Base-by-base conservation (phyloP, 2,797 vertebrate genomes). In the Anguilla obscura region DNA sequence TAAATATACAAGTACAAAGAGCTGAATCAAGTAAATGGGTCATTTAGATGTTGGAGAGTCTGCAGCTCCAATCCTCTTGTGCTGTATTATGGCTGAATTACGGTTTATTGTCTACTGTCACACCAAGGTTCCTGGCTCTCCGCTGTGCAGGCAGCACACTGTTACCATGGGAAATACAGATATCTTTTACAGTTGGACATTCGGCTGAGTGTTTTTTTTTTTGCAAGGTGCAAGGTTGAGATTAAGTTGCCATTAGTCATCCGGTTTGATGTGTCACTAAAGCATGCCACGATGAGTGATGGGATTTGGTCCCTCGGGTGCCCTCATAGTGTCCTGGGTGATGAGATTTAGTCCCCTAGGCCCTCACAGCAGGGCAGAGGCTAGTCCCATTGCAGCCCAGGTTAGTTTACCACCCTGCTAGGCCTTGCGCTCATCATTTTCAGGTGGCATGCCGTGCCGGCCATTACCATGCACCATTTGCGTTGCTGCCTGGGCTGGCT, bases 211-310 rank as follows among this genome's bases (percentile, higher is more conserved):
- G 9, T 45, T 45, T 45, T 45, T 45, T 45, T 45, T 45, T 69
- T 27, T 4, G 63, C 9, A n/a, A 69, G 63, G 24, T 69, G 63
- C 24, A 69, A 69, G 24, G 63, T 69, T 69, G n/a, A 69, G 63
- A 69, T 69, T 27, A 58, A 58, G 24, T 69, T 69, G n/a, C 60
- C 63, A 27, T 69, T 69, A 69, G 63, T 69, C 63, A 69, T 69
- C 63, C 63, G n/a, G 24, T 69, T n/a, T 69, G n/a, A 69, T 24
- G 27, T 69, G 63, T 69, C 63, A 69, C 63, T 8, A n/a, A 69
- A n/a, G n/a, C 63, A 8, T n/a, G 63, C n/a, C 63, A 2, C 1
- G 63, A 69, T 27, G 63, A 69, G 63, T 27, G 63, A 69, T 69
- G 24, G 27, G 63, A 69, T 69, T 69, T n/a, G 24, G 63, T n/a